Evolutionary conservation across 2,113 vertebrate species (phyloP), one percentile per base, ranked within the genome.

Genomic region (Mesoclemmys tuberculata): DNA sequence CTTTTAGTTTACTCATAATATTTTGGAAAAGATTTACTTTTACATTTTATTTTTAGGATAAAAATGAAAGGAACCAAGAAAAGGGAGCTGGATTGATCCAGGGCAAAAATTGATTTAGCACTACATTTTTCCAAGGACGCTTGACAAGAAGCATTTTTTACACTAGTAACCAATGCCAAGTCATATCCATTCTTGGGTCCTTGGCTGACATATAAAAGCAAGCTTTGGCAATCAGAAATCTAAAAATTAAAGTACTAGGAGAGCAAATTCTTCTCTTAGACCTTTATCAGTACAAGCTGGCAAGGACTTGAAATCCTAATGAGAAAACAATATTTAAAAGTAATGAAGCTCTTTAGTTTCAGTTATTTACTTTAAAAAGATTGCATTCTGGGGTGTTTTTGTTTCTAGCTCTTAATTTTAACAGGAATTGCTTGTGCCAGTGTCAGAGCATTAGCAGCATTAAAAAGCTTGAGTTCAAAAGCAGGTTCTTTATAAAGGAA

Each of bases 171-270:
- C 6, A 77, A 5, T 91, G 92, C 95, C 96, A 97, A 93, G 24
- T 85, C 35, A 89, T 94, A 71, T 95, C 93, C 90, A 9, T 94
- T 95, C 64, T 93, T 24, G 58, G 79, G 84, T 88, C 77, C 4
- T 1, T 80, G 91, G 55, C 51, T 93, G 77, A 55, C 92, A 24
- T 84, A 88, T 90, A 92, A 87, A 61, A 51, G 56, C 85, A 94
- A 93, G 46, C 35, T 89, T 97, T 96, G 95, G 96, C 86, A 96
- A 88, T 58, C 5, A 29, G 78, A 94, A 96, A 96, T 96, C 93
- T 88, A 91, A 94, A 96, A 97, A 97, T 97, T 97, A 95, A 97
- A 96, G 85, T 81, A 94, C 80, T 82, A 94, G 68, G 44, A 88
- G 55, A 87, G 87, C 22, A 96, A 95, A 95, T 82, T 95, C 79